Conservation (phyloP, 2,888 invertebrate species). For the Tetramorium bicarinatum region DNA sequence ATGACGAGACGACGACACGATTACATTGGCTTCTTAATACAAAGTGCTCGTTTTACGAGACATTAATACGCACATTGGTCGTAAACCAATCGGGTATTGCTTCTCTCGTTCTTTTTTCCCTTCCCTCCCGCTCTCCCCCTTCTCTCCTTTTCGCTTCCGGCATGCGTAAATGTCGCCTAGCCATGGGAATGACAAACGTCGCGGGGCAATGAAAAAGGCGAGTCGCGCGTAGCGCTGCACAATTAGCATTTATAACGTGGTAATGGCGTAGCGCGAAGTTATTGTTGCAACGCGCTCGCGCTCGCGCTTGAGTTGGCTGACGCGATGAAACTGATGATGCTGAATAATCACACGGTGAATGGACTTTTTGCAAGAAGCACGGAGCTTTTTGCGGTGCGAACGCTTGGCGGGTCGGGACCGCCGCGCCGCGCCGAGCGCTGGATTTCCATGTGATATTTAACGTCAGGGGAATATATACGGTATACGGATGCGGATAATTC, state of each 20-base stretch:
- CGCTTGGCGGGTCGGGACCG: conserved; percentile 19
- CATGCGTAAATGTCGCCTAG: conserved; percentile 53
- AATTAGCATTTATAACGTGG: conserved; percentile 72
- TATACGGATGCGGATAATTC: conserved; percentile 10
- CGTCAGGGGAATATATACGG: not conserved
- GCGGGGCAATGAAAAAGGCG: conserved; percentile 52
- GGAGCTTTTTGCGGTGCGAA: conserved; percentile 31
- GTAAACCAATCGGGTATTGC: conserved; percentile 59
- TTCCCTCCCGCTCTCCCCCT: not conserved
- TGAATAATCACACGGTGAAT: conserved; percentile 47
- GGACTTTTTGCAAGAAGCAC: conserved; percentile 31
- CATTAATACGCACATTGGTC: conserved; percentile 34
- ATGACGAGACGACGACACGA: conserved; percentile 16
- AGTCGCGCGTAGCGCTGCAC: conserved; percentile 50
- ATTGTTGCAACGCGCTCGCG: conserved; percentile 57
- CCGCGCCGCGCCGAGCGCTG: not conserved
- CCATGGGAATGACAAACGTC: conserved; percentile 54
- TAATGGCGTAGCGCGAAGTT: conserved; percentile 56
- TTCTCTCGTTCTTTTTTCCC: conserved; percentile 1
- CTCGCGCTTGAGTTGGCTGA: conserved; percentile 3
- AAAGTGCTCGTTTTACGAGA: conserved; percentile 48
- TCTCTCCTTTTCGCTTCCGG: conserved; percentile 29
- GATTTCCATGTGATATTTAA: conserved; percentile 30
- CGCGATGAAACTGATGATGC: conserved; percentile 59
- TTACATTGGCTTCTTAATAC: conserved; percentile 29